Conservation (phyloP, 2,888 invertebrate genomes). For the Tetragonisca angustula region DNA sequence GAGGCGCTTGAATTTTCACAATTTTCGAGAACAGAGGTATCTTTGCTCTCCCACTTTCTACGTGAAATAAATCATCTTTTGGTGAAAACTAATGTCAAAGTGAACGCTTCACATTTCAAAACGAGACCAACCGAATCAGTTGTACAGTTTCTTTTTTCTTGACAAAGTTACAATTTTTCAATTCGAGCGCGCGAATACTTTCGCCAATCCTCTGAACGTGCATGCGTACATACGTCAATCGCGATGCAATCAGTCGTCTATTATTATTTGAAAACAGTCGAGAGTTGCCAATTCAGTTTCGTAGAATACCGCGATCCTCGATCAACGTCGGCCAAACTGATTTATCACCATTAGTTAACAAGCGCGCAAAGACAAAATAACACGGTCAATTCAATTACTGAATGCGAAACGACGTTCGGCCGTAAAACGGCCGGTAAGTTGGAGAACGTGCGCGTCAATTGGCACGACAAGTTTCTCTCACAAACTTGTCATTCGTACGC, state of each 20-base stretch:
- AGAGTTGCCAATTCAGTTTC: not conserved
- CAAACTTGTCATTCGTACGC: constrained; percentile 5
- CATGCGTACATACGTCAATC: too few relatives aligned
- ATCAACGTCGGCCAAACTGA: not conserved
- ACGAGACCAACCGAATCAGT: too few relatives aligned
- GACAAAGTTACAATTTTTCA: too few relatives aligned
- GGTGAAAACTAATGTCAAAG: too few relatives aligned
- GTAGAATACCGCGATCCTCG: not conserved
- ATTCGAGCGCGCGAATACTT: too few relatives aligned
- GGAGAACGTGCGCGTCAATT: not conserved
- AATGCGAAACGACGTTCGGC: not conserved
- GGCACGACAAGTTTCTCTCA: constrained; percentile 1
- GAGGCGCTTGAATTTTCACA: too few relatives aligned
- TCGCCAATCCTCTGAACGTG: too few relatives aligned
- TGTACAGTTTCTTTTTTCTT: too few relatives aligned
- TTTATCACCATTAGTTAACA: not conserved
- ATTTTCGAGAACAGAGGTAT: too few relatives aligned
- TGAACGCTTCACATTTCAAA: too few relatives aligned
- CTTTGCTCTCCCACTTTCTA: too few relatives aligned
- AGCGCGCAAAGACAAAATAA: not conserved
- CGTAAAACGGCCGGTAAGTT: not conserved
- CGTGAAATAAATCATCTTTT: too few relatives aligned
- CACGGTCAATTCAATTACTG: not conserved
- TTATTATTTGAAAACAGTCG: constrained; percentile 15
- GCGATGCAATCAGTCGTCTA: not conserved